Percentiles rank a stretch among this genome's conserved stretches.
These are phyloP conservation scores for Limnodromus scolopaceus DNA, from an alignment of 2,797 vertebrate genomes.

Conservation along the genomic window DNA sequence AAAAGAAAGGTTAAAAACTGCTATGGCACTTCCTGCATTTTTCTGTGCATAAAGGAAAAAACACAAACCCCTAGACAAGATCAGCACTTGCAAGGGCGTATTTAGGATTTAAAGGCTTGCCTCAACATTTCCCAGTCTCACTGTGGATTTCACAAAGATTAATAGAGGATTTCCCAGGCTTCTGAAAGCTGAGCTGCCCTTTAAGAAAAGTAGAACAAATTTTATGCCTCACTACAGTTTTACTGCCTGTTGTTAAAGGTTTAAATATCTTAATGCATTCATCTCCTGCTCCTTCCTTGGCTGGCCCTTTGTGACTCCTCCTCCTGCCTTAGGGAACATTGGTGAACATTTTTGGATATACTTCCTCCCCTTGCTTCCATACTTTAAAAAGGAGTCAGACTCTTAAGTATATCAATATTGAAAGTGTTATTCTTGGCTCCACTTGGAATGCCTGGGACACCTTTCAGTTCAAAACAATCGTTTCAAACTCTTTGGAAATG, in stretches of 20 bases:
- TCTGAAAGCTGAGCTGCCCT: conserved; percentile 14
- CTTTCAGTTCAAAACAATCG: background rate
- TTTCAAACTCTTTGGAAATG: background rate
- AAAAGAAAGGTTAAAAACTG: background rate
- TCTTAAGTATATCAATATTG: background rate
- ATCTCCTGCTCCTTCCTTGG: background rate
- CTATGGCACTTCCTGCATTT: background rate
- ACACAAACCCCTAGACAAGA: background rate
- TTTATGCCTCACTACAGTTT: background rate
- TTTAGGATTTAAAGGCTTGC: conserved; percentile 71
- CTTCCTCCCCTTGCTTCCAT: background rate
- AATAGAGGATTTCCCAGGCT: conserved; percentile 10
- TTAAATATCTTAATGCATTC: background rate
- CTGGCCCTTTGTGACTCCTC: background rate
- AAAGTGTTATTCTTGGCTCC: conserved; percentile 10
- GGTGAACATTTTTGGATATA: background rate
- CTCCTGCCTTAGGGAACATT: background rate
- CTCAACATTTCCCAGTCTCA: conserved; percentile 27
- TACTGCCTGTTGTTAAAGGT: background rate
- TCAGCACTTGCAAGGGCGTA: background rate
- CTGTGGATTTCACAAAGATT: conserved; percentile 27
- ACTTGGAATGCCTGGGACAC: background rate
- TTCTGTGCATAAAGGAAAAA: background rate
- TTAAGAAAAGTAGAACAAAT: conserved; percentile 12
- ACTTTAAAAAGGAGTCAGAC: background rate